Base-by-base conservation (phyloP, 2,797 vertebrate species). In the Otus scops region DNA sequence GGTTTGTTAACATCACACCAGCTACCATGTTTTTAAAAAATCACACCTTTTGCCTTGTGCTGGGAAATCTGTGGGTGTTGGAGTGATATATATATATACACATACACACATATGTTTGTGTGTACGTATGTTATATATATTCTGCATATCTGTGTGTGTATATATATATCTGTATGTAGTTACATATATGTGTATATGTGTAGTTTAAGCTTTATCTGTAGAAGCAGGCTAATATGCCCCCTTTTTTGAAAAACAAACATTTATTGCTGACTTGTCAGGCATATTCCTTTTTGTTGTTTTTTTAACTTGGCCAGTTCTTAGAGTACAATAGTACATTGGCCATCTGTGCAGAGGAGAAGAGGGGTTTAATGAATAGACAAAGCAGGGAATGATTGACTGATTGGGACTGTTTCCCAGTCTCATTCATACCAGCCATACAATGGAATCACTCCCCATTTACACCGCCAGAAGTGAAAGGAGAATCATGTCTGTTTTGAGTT, bases 291-390 rank as follows among this genome's bases (percentile, higher is more conserved):
- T 75, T 15, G 73, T 91, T 93, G 73, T 97, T 95, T 88, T 96
- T 96, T 95, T 79, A 95, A 95, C 90, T 96, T 92, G 75, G 88
- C 80, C 93, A 76, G 85, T 95, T 87, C 88, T 95, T 95, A 68
- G 88, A 95, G 97, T 93, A 96, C 96, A 97, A 97, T 97, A 96
- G 95, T 92, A 96, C 95, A 95, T 94, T 95, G 96, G 94, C 97
- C 97, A 97, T 97, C 96, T 97, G 97, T 97, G 96, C 95, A 97
- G 93, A 96, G 93, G 94, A 95, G 96, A 95, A 93, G 96, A 96
- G 90, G 88, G 88, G 89, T 94, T 96, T 97, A 97, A 96, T 97
- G 96, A 97, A 96, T 96, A 97, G 96, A 97, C 97, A 97, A 97
- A 97, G 95, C 96, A 78, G 81, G 75, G 96, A 96, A 96, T 97